Evolutionary conservation across 2,113 vertebrate species (phyloP).

Genomic region (Oxyruncus cristatus): DNA sequence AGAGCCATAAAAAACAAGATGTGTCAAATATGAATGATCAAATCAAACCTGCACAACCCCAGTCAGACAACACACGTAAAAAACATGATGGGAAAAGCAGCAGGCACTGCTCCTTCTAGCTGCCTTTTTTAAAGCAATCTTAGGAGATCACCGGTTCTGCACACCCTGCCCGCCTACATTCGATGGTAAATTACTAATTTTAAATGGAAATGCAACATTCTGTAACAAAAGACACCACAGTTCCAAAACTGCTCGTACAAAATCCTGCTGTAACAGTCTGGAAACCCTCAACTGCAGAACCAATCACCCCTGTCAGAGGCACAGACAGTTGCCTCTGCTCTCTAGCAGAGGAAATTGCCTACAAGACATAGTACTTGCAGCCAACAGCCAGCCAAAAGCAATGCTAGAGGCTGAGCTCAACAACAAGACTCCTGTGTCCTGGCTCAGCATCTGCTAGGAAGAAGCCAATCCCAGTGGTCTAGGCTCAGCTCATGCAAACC

Average conservation of each 20-base stretch:
- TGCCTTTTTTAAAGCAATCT: conserved; percentile 54
- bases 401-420: conserved; percentile 23
- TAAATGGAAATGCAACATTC: conserved; percentile 60
- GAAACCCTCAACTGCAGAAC: conserved; percentile 35
- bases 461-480: not conserved
- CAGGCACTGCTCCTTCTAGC: conserved; percentile 34
- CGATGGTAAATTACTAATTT: conserved; percentile 51
- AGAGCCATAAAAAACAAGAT: conserved; percentile 17
- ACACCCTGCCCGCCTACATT: conserved; percentile 38
- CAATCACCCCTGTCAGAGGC: conserved; percentile 11
- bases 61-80: conserved; percentile 10
- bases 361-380: conserved; percentile 9
- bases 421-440: not conserved
- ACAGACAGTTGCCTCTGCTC: not conserved
- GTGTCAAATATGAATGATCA: conserved; percentile 52
- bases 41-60: conserved; percentile 35
- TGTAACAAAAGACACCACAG: conserved; percentile 31
- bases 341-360: conserved; percentile 24
- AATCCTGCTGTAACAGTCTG: not conserved
- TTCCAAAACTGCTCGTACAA: not conserved
- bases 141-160: conserved; percentile 23
- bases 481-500: not conserved
- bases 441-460: conserved; percentile 23
- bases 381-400: conserved; percentile 27
- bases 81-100: conserved; percentile 45